Conservation (phyloP, 2,113 vertebrate species). For the Tyrannus savana region DNA sequence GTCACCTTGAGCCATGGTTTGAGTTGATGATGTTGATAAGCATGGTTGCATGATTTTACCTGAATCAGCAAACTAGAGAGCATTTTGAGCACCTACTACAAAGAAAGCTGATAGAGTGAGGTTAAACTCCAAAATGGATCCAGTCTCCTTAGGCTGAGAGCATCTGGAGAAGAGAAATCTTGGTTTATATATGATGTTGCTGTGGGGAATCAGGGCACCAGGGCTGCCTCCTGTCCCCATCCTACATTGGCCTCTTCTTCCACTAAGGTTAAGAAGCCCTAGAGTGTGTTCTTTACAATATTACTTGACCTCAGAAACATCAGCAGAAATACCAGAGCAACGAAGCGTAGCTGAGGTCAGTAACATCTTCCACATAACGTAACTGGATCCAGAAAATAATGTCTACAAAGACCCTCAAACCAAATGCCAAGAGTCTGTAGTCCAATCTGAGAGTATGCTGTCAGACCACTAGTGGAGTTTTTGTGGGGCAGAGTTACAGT, state of each 20-base stretch:
- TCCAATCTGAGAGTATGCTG: neutral
- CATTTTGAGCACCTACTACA: neutral
- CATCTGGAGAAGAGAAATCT: neutral
- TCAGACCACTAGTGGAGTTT: neutral
- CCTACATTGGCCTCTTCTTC: neutral
- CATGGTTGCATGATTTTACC: neutral
- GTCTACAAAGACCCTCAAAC: neutral
- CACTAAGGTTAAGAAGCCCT: neutral
- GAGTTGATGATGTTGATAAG: neutral
- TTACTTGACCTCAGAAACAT: neutral
- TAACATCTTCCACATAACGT: neutral
- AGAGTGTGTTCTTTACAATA: neutral
- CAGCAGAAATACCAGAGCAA: neutral
- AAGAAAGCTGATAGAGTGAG: neutral
- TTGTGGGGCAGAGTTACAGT: neutral
- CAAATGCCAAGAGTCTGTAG: neutral
- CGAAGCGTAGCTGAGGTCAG: neutral
- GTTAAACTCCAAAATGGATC: neutral
- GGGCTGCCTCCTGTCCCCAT: neutral
- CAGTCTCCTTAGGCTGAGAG: neutral
- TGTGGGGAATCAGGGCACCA: neutral
- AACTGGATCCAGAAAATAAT: neutral
- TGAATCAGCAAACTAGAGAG: neutral
- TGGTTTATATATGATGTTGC: neutral
- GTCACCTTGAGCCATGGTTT: neutral